phyloP scores from a whole-genome alignment of 2,888 invertebrate species.

The Matsumyia berberina region DNA sequence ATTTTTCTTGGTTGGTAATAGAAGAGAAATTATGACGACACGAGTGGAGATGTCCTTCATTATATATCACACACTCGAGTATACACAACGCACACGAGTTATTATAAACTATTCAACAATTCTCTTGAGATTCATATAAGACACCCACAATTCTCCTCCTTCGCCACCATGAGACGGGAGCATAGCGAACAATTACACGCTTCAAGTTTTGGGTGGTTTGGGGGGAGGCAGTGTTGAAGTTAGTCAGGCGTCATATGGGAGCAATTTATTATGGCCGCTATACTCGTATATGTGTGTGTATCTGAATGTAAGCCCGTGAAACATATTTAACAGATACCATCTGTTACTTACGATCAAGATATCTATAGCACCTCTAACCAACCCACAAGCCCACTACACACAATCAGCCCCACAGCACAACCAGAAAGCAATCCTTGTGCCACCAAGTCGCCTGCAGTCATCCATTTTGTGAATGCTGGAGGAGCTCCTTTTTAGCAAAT shows the following conservation, averaged over 20 bases:
- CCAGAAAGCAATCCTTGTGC: constrained; percentile 29
- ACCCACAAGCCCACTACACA: constrained; percentile 38
- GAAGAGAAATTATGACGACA: constrained; percentile 65
- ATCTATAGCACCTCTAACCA: constrained; percentile 44
- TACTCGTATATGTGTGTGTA: constrained; percentile 19
- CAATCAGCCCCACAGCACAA: constrained; percentile 1
- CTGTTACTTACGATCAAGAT: constrained; percentile 68
- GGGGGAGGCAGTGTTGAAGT: constrained; percentile 44
- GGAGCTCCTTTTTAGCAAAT: constrained; percentile 71
- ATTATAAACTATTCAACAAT: constrained; percentile 75
- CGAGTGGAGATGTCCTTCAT: constrained; percentile 67
- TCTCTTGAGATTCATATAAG: constrained; percentile 61
- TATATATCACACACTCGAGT: constrained; percentile 64
- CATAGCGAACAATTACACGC: constrained; percentile 68
- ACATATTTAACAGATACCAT: constrained; percentile 70
- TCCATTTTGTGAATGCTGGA: constrained; percentile 67
- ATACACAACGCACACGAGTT: constrained; percentile 36
- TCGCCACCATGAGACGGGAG: neutral
- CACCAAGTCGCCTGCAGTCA: constrained; percentile 62
- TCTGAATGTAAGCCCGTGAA: constrained; percentile 59
- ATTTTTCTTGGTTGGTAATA: constrained; percentile 46
- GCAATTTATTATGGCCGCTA: constrained; percentile 69
- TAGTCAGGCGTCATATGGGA: constrained; percentile 72
- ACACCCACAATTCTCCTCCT: constrained; percentile 29
- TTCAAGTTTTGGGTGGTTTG: constrained; percentile 62